Evolutionary conservation across 2,113 vertebrate species (phyloP).

Genomic region (Thunnus maccoyii): DNA sequence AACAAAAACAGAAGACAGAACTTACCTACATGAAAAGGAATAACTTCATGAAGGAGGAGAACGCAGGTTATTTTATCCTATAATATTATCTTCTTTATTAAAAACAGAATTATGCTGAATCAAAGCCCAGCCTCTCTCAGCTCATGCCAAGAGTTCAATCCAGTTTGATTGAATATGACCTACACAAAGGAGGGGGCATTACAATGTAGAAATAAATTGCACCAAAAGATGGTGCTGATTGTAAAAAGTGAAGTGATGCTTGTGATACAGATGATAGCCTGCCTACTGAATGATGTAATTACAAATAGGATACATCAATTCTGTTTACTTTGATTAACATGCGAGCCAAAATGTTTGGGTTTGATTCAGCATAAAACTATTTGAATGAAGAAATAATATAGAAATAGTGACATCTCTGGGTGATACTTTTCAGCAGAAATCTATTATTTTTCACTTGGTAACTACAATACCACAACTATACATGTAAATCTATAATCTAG

Average conservation of each 20-base stretch:
- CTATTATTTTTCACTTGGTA: background rate
- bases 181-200: background rate
- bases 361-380: too few species aligned
- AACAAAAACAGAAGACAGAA: background rate
- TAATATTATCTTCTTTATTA: background rate
- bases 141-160: background rate
- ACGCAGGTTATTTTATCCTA: background rate
- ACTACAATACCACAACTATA: too few species aligned
- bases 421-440: background rate
- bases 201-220: background rate
- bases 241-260: background rate
- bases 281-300: background rate
- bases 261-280: background rate
- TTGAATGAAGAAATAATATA: background rate
- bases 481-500: too few species aligned
- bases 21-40: background rate
- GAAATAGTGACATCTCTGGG: background rate
- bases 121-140: background rate
- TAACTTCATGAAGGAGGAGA: background rate
- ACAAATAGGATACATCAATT: background rate
- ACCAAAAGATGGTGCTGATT: conserved; percentile 54
- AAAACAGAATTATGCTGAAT: background rate
- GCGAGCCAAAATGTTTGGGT: background rate
- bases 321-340: background rate
- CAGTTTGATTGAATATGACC: background rate